These are phyloP conservation scores for Tetrao urogallus DNA, from an alignment of 2,113 vertebrate genomes.

Conservation along the genomic window DNA sequence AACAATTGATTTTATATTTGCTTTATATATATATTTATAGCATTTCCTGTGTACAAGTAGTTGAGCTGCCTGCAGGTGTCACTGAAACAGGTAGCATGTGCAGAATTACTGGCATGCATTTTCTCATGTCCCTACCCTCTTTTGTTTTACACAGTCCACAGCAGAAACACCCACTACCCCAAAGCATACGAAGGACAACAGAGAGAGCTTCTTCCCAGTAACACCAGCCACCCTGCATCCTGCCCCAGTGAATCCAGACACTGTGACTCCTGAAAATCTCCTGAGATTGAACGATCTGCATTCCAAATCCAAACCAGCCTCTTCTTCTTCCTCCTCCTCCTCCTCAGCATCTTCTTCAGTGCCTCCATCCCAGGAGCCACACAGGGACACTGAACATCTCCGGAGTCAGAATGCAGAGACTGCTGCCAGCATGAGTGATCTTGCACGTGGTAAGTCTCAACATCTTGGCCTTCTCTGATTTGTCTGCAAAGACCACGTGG, in stretches of 20 bases:
- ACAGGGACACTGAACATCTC: constrained; percentile 69
- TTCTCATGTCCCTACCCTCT: not conserved
- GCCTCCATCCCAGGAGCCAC: constrained; percentile 49
- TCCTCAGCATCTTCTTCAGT: constrained; percentile 56
- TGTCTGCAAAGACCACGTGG: accelerated
- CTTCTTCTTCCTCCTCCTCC: constrained; percentile 58
- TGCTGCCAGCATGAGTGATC: constrained; percentile 45
- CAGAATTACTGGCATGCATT: not conserved
- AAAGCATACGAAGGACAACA: constrained; percentile 89
- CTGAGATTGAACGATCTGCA: constrained; percentile 80
- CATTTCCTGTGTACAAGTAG: not conserved
- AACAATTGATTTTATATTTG: not conserved
- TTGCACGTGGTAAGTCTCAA: constrained; percentile 70
- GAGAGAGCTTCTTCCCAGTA: constrained; percentile 89
- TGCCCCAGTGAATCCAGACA: constrained; percentile 62
- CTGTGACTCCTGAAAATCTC: constrained; percentile 61
- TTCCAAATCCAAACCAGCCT: constrained; percentile 76
- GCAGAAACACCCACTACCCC: constrained; percentile 91
- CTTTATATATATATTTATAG: not conserved
- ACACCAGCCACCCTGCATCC: constrained; percentile 71
- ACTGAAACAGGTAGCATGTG: not conserved
- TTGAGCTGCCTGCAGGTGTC: not conserved
- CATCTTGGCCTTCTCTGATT: accelerated
- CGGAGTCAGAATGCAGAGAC: constrained; percentile 44
- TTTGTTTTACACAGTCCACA: constrained; percentile 71